phyloP scores from a whole-genome alignment of 2,797 vertebrate genomes.

The Notoglanidium macrostoma region DNA sequence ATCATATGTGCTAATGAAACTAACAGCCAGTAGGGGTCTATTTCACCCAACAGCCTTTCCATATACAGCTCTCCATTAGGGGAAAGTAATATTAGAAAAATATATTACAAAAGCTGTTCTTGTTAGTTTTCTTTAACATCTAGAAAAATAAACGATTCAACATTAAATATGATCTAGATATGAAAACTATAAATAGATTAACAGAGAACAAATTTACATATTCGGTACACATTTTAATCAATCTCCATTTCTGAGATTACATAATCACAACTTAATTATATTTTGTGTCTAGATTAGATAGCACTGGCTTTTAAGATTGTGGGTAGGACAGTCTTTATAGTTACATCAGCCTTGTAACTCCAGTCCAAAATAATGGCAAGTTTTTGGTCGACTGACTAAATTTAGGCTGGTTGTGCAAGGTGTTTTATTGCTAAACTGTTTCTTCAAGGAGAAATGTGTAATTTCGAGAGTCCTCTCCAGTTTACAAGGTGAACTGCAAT shows the following conservation, averaged over 20 bases:
- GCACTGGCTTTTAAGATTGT: not conserved
- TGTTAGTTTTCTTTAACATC: too few species aligned
- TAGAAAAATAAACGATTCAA: not conserved
- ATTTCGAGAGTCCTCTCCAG: not conserved
- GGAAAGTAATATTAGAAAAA: not conserved
- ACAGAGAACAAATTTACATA: not conserved
- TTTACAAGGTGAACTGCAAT: not conserved
- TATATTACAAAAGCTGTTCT: not conserved
- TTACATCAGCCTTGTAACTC: not conserved
- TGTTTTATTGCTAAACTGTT: not conserved
- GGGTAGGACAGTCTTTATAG: not conserved
- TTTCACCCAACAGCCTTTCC: too few species aligned
- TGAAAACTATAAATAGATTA: not conserved
- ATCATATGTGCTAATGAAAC: not conserved
- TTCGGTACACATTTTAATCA: not conserved
- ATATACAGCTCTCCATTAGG: not conserved
- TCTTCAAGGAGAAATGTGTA: not conserved
- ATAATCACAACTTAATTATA: not conserved
- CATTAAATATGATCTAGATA: not conserved
- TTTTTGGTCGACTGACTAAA: not conserved
- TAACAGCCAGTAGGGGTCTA: not conserved
- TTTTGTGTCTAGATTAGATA: not conserved
- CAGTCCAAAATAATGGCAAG: not conserved
- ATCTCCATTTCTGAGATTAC: not conserved
- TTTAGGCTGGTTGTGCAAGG: too few species aligned